Evolutionary conservation across 2,797 vertebrate species (phyloP), one percentile per base, ranked within the genome.

Genomic region (Carduelis carduelis): DNA sequence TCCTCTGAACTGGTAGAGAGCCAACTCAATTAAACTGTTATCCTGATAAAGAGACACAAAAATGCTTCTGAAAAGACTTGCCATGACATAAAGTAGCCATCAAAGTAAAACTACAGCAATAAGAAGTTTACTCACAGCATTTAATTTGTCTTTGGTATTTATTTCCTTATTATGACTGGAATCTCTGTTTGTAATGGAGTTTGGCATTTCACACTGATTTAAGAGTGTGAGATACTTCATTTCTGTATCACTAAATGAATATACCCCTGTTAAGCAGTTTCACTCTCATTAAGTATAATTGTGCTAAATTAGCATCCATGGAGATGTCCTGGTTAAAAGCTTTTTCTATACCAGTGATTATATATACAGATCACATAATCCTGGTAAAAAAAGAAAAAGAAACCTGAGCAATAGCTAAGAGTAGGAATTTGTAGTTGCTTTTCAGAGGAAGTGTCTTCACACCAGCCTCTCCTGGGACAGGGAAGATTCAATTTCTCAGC

Each of bases 231-330:
- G 61, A 78, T 84, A 56, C 63, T 65, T 74, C n/a, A 46, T 60
- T 84, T 59, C 52, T 39, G 17, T 93, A 70, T 77, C 74, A 86
- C 65, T 70, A 39, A 53, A 66, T 83, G 50, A 76, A 44, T 72
- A 83, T 24, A 71, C 47, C 59, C 53, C 63, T 56, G 15, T 57
- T 94, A 81, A 83, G 61, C 53, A 79, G 70, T 91, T 83, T 87
- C 75, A 66, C 20, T 84, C n/a, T 84, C 74, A 79, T 84, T 87
- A 93, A 74, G 27, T 93, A 14, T 85, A 94, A 82, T 83, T 93
- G 68, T 79, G 24, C 70, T 91, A 93, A 93, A 90, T 88, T 93
- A 92, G 50, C 63, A 76, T n/a, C 74, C 41, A 50, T 41, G 66
- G 87, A 83, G 59, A 79, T 91, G 79, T 76, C 66, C 70, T 81